phyloP scores from a whole-genome alignment of 1,140 invertebrate species.

The Lethocerus indicus region DNA sequence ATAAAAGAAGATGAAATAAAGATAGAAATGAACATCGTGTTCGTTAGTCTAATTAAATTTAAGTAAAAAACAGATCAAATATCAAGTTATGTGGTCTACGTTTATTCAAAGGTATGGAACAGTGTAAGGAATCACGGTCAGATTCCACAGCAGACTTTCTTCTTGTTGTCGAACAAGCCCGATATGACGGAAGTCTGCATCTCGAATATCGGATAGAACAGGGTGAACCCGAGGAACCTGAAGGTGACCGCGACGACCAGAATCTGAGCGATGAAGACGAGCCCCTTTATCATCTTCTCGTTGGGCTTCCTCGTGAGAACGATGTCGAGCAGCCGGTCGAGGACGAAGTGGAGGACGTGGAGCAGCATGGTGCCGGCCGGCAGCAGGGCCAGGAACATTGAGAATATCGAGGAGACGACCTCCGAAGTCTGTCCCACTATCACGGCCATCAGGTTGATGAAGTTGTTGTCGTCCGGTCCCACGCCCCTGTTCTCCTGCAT shows the following conservation, averaged over 20 bases:
- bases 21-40: too few relatives aligned
- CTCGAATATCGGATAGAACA: slow-evolving; percentile 11
- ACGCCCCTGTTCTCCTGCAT: slow-evolving; percentile 12
- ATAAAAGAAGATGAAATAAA: too few relatives aligned
- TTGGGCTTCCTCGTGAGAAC: slow-evolving; percentile 6
- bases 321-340: slow-evolving; percentile 7
- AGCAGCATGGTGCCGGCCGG: slow-evolving; percentile 10
- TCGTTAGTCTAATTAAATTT: too few relatives aligned
- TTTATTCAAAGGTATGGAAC: too few relatives aligned
- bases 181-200: slow-evolving; percentile 12
- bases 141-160: too few relatives aligned
- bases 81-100: too few relatives aligned
- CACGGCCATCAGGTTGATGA: slow-evolving; percentile 10
- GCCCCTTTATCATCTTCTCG: slow-evolving; percentile 7
- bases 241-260: slow-evolving; percentile 5
- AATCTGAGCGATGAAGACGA: slow-evolving; percentile 4
- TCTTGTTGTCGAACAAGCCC: slow-evolving; percentile 7
- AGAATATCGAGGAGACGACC: slow-evolving; percentile 13
- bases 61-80: too few relatives aligned
- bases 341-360: slow-evolving; percentile 10
- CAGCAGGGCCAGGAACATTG: slow-evolving; percentile 13
- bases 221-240: slow-evolving; percentile 2
- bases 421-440: slow-evolving; percentile 6
- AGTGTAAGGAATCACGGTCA: too few relatives aligned
- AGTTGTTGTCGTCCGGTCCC: slow-evolving; percentile 12